Base-by-base conservation (phyloP, 2,797 vertebrate species). In the Sebastes cheni region DNA sequence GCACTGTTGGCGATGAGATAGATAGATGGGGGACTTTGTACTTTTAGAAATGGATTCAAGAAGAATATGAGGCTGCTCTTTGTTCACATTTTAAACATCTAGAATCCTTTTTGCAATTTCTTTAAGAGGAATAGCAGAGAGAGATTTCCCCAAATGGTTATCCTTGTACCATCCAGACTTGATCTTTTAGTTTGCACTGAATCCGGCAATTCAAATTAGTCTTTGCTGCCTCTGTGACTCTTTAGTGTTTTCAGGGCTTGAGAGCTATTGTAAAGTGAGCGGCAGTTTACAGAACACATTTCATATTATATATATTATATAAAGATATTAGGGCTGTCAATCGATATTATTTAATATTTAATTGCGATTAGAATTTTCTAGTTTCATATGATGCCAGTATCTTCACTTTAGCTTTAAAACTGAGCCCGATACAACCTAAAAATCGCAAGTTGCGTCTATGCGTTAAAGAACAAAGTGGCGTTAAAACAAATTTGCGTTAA, bases 1-100 rank as follows among this genome's bases (percentile, higher is more conserved):
- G 55, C 62, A 22, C 67, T 22, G 70, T 66, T 85, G 67, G 83
- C 36, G 67, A 75, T 7, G 36, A 80, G 25, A 77, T 56, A 66
- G 25, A 77, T 56, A 66, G 62, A 85, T 39, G 23, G 70, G 22
- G 81, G 79, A 12, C 60, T 66, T 68, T 36, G 23, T 32, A 58
- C 69, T 77, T 88, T 88, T 59, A 78, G 58, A 85, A 86, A 89
- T 67, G 85, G 70, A 91, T 87, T 84, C 20, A 16, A 73, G 50
- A 75, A 71, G 59, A 30, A 52, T 34, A 30, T 7, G 60, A 36
- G 59, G 56, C 39, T 55, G 36, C 42, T 71, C 86, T 90, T 86
- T 92, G 86, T 88, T 92, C 80, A 85, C 72, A 77, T 85, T 89
- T 89, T 89, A 83, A 93, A 88, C 62, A 55, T 73, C 60, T 76